Percentiles rank a stretch among this genome's conserved stretches.
These are phyloP conservation scores for Oryzias javanicus DNA, from an alignment of 2,113 vertebrate genomes.

Conservation along the genomic window DNA sequence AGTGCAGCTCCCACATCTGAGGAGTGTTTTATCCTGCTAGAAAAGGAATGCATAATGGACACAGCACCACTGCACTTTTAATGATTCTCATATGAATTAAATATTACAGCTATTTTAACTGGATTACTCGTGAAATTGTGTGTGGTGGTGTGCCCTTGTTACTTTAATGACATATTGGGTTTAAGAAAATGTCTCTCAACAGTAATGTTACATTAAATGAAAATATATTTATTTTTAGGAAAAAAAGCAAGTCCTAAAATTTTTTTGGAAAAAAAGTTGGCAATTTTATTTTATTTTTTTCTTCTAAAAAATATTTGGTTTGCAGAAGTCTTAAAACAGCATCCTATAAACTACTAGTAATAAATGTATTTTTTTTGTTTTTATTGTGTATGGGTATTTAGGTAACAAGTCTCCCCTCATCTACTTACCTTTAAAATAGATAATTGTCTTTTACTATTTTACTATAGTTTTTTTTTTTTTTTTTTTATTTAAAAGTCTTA, in stretches of 20 bases:
- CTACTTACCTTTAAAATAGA: no score
- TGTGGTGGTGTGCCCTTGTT: conserved; percentile 38
- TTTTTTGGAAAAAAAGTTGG: background rate
- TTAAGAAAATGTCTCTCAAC: conserved; percentile 45
- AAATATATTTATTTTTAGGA: conserved; percentile 30
- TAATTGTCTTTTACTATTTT: no score
- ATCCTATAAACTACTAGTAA: no score
- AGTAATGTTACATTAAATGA: conserved; percentile 4
- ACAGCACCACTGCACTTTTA: conserved; percentile 76
- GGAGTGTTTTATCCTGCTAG: conserved; percentile 84
- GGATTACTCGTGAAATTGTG: conserved; percentile 64
- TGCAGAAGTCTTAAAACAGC: no score
- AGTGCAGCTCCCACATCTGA: conserved; percentile 82
- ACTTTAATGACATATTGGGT: conserved; percentile 68
- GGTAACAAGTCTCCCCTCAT: no score
- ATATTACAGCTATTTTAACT: conserved; percentile 78
- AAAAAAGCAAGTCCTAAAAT: conserved; percentile 17
- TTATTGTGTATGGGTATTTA: no score
- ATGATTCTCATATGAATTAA: conserved; percentile 84
- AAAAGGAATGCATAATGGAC: conserved; percentile 84
- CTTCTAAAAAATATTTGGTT: background rate
- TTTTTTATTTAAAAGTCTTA: no score
- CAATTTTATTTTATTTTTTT: background rate
- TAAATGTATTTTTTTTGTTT: no score
- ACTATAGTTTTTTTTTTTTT: no score